A percentile compares a stretch with the other conserved stretches of the same genome.
Conservation (phyloP, 2,888 invertebrate genomes). For the Volucella inanis region DNA sequence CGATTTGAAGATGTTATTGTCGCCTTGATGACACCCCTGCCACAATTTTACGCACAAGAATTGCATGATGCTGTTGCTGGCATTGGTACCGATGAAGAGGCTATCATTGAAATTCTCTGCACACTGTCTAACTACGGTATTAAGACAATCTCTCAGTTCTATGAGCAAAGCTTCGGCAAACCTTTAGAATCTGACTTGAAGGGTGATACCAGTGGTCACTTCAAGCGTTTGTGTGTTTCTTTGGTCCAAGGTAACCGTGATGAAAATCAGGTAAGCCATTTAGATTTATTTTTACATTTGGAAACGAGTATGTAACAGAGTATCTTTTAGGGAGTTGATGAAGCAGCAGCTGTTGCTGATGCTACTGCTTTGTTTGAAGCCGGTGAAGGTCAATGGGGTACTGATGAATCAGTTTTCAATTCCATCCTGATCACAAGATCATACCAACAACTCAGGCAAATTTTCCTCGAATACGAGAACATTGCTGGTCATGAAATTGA, state of each 20-base stretch:
- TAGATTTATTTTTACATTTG: not conserved
- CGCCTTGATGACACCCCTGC: conserved; percentile 94
- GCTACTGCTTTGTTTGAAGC: conserved; percentile 91
- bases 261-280: conserved; percentile 86
- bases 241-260: conserved; percentile 94
- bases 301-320: not conserved
- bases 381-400: conserved; percentile 94
- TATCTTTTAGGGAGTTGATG: conserved; percentile 87
- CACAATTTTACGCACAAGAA: conserved; percentile 95
- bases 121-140: conserved; percentile 95
- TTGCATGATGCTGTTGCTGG: conserved; percentile 94
- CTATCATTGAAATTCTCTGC: conserved; percentile 96
- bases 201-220: conserved; percentile 97
- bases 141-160: conserved; percentile 92
- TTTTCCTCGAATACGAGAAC: conserved; percentile 93
- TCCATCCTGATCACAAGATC: conserved; percentile 93
- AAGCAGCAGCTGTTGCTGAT: conserved; percentile 90
- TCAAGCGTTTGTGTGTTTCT: conserved; percentile 94
- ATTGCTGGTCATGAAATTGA: conserved; percentile 92
- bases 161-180: conserved; percentile 92
- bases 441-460: conserved; percentile 93
- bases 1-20: conserved; percentile 94
- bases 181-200: conserved; percentile 92
- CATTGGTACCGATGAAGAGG: conserved; percentile 94
- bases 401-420: conserved; percentile 95